Base-by-base conservation (phyloP, 2,113 vertebrate genomes). In the Podilymbus podiceps region DNA sequence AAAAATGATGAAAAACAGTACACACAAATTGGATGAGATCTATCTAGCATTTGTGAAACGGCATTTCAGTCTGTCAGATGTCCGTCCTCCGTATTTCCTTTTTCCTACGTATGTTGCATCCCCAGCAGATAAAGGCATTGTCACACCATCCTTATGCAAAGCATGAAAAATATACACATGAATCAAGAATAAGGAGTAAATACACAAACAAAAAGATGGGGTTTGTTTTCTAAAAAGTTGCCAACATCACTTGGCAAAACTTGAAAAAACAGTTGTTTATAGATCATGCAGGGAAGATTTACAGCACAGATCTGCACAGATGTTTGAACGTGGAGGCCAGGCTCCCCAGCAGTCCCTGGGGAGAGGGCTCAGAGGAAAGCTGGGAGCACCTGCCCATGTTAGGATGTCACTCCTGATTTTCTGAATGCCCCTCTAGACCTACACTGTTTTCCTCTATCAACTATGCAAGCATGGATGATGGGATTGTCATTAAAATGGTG, bases 401-500 rank as follows among this genome's bases (percentile, higher is more conserved):
- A 55, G 22, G 30, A 44, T 33, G 28, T 31, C 3, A 38, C 7
- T 90, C 17, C 16, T 46, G 35, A 73, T 64, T 76, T 85, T 83
- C 33, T 77, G 35, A 77, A 84, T 1, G 5, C 40, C 11, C 4
- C 8, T 56, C 38, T 49, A 25, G 30, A 67, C 2, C 18, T 56
- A 13, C 0, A 6, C 0, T 0, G 0, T 76, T 72, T 72, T 90
- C 7, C 9, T 12, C 1, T 64, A 11, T 5, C 1, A 0, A 16
- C 27, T 60, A 4, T 8, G 19, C 4, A 38, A 59, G 9, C 33
- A 74, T 3, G 52, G 15, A 12, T 80, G 42, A 44, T 58, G 8
- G 3, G 8, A 76, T 11, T 75, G 15, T 19, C 46, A 58, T 88
- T 55, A 20, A 89, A 91, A 78, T 9, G 0, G 5, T 63, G 49